Conservation (phyloP, 2,113 vertebrate species). For the Sorex fumeus region DNA sequence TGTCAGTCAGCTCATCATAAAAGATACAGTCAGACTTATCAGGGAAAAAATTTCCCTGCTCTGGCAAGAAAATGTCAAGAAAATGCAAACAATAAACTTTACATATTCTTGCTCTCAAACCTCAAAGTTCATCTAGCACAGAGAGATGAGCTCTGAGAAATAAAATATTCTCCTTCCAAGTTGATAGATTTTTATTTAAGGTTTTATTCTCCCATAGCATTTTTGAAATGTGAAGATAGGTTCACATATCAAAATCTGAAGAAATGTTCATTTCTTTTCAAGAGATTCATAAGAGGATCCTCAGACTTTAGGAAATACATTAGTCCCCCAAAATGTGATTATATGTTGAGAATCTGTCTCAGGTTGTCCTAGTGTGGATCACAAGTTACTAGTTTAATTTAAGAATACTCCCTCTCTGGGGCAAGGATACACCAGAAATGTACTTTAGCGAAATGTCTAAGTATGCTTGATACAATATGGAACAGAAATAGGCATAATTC, state of each 20-base stretch:
- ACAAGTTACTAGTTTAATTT: conserved; percentile 1
- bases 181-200: conserved; percentile 59
- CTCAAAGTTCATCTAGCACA: neutral
- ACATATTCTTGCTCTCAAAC: neutral
- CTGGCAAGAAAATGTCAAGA: conserved; percentile 8
- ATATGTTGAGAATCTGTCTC: neutral
- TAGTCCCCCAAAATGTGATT: neutral
- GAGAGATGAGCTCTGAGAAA: conserved; percentile 42
- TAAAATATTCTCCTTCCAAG: conserved; percentile 35
- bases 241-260: conserved; percentile 2
- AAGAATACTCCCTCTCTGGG: conserved; percentile 8
- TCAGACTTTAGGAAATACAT: neutral
- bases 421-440: no score
- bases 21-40: neutral
- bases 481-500: no score
- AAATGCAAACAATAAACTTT: conserved; percentile 32
- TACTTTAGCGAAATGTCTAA: no score
- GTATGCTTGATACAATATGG: no score
- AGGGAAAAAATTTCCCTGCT: neutral
- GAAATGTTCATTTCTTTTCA: conserved; percentile 33
- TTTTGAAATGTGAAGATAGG: conserved; percentile 60
- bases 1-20: conserved; percentile 58
- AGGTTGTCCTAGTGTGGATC: neutral
- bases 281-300: neutral
- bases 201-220: neutral